phyloP scores from a whole-genome alignment of 2,113 vertebrate species.

The Cygnus atratus region DNA sequence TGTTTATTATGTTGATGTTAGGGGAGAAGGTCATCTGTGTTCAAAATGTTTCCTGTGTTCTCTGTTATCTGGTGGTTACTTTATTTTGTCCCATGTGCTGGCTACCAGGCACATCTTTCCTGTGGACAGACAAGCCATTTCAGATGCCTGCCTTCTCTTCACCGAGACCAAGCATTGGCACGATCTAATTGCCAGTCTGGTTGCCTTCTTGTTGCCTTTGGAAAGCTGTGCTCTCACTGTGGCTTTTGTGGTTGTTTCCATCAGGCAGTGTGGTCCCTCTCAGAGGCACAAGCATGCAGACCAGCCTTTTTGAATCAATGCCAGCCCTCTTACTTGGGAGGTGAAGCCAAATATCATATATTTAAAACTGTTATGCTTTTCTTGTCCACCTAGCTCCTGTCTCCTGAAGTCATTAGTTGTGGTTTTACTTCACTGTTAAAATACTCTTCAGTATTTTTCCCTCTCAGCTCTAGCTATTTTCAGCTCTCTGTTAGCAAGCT shows the following conservation, averaged over 20 bases:
- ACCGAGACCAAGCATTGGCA: constrained; percentile 52
- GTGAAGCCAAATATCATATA: constrained; percentile 82
- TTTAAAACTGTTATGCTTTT: constrained; percentile 78
- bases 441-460: constrained; percentile 66
- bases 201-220: constrained; percentile 80
- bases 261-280: constrained; percentile 85
- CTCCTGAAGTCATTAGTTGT: constrained; percentile 83
- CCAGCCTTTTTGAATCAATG: constrained; percentile 79
- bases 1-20: neutral
- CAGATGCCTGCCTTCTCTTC: constrained; percentile 14
- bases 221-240: constrained; percentile 74
- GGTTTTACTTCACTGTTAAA: constrained; percentile 84
- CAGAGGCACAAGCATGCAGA: constrained; percentile 77
- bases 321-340: constrained; percentile 81
- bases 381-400: constrained; percentile 83
- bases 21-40: neutral
- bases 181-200: constrained; percentile 67
- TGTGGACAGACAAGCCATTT: constrained; percentile 20
- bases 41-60: neutral
- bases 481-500: constrained; percentile 69
- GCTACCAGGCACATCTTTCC: neutral
- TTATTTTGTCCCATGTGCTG: neutral
- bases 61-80: neutral
- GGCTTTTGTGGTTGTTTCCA: constrained; percentile 83
- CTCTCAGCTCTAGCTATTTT: constrained; percentile 69